Evolutionary conservation across 2,113 vertebrate genomes (phyloP).

Genomic region (Paradoxurus hermaphroditus): DNA sequence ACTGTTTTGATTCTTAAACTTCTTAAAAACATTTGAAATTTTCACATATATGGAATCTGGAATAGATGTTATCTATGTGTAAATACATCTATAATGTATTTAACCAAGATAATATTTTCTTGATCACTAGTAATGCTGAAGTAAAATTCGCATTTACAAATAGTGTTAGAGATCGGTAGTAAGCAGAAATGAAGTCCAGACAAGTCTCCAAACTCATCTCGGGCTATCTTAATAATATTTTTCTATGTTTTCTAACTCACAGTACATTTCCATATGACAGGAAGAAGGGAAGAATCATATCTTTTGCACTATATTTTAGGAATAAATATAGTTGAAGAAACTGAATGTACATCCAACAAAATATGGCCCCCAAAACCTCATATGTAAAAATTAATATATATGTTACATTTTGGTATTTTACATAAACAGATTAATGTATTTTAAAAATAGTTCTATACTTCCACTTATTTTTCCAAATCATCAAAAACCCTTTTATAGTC

Average conservation of each 20-base stretch:
- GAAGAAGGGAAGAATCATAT: neutral
- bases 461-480: constrained; percentile 21
- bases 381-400: neutral
- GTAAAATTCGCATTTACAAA: neutral
- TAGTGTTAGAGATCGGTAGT: neutral
- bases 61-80: neutral
- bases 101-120: neutral
- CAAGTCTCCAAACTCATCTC: neutral
- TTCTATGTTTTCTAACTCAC: neutral
- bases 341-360: neutral
- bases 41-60: neutral
- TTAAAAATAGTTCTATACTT: neutral
- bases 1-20: neutral
- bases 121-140: neutral
- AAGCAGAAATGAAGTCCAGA: neutral
- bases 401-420: neutral
- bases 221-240: neutral
- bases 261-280: no score
- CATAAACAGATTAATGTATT: neutral
- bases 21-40: neutral
- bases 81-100: neutral
- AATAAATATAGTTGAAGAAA: neutral
- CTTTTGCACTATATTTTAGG: neutral
- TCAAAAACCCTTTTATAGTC: neutral
- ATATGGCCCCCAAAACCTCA: neutral